Base-by-base conservation (phyloP, 2,113 vertebrate species). In the Podarcis muralis region DNA sequence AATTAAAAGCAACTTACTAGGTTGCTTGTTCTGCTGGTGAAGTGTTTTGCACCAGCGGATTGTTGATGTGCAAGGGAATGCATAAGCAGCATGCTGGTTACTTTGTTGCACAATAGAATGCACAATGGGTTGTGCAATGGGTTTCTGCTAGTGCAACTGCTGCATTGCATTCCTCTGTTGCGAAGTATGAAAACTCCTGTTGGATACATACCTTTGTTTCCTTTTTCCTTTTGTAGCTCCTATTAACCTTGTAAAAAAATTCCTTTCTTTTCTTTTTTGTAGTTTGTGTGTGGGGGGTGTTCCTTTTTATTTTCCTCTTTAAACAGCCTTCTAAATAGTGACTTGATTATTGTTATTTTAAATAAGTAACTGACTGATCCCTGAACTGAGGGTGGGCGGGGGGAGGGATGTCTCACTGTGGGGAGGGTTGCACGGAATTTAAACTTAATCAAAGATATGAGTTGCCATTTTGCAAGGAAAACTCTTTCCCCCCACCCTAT, bases 401-500 rank as follows among this genome's bases (percentile, higher is more conserved):
- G 23, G 88, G 89, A 72, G 57, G 91, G 71, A 81, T 68, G 80
- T 90, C 91, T 91, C 88, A 90, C 84, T 90, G 85, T 76, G 90
- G 89, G 16, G 76, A 90, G 84, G 82, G 87, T 62, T 92, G 87
- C 37, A 62, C 65, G 86, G 90, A 91, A 94, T 94, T 89, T 91
- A 88, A 92, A 62, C 1, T 0, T 92, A 93, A 94, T 94, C 90
- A 89, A 92, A 94, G 86, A 88, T 9, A 88, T 84, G 76, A 87
- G 89, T 72, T 95, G 88, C 85, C 92, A 8, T n/a, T 93, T 95
- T 92, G 88, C 93, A 92, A 92, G 92, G 87, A 94, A 89, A 92
- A 95, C 81, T 91, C 88, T 65, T 86, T 92, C 90, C 79, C 8
- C 72, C 32, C 0, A 6, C 32, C 35, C 35, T 81, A 48, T 90